Evolutionary conservation across 2,113 vertebrate species (phyloP), one percentile per base, ranked within the genome.

Genomic region (Tricholaema leucomelas): DNA sequence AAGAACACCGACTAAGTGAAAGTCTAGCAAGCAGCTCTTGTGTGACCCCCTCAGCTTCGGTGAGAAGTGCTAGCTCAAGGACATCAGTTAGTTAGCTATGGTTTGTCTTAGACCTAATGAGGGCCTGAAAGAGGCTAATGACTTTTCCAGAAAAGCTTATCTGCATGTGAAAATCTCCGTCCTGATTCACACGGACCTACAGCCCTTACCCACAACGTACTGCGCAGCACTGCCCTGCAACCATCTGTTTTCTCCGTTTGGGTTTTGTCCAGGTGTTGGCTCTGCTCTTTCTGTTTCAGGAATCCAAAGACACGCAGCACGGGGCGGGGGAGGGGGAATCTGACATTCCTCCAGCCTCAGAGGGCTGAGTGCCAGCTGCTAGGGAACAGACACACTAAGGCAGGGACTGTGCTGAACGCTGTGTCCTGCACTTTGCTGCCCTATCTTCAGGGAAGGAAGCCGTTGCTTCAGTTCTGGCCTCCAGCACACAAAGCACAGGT

Each of bases 161-260:
- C 86, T 90, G 88, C 86, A 88, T 96, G 96, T 94, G 93, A 96
- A 96, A 94, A 96, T 93, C 93, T 95, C 84, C 0, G 12, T 70
- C 87, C 78, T 48, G 88, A 81, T 94, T 94, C 94, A 94, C 94
- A 96, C 40, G 27, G 69, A 27, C 64, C 65, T 71, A 16, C 3
- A 75, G 91, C 55, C 92, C 28, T 71, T 85, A 73, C 88, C 87
- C 84, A 70, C 81, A 40, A 44, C 59, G n/a, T 92, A 70, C 86
- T 73, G 36, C 40, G 88, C 88, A 85, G 84, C 50, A 27, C 56
- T 90, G 79, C 44, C 65, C 0, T 14, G 86, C 78, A 93, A 81
- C 46, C 2, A 8, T 78, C 75, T 88, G 48, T 92, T 94, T 85
- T 96, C 93, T 93, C 96, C 8, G 13, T 91, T 70, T 96, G 94